Evolutionary conservation across 2,888 invertebrate species (phyloP).

Genomic region (Caenorhabditis afra): DNA sequence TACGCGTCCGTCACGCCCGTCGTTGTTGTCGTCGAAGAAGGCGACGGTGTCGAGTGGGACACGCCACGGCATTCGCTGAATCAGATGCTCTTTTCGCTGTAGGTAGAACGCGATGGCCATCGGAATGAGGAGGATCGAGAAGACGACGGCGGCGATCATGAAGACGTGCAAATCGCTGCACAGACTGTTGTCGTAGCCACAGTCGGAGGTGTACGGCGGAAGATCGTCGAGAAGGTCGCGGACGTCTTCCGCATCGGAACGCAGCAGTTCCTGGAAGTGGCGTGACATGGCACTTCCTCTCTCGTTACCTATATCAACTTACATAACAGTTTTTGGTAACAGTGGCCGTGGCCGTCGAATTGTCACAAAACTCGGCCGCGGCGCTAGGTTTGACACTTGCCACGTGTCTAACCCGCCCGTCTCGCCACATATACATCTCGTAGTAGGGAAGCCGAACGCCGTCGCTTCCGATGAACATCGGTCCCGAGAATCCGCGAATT

Average conservation of each 20-base stretch:
- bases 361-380: too few species aligned
- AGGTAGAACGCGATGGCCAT: conserved; percentile 65
- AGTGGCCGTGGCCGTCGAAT: too few species aligned
- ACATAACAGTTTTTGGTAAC: conserved; percentile 56
- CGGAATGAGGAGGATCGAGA: conserved; percentile 58
- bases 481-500: conserved; percentile 52
- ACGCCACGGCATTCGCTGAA: conserved; percentile 70
- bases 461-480: conserved; percentile 56
- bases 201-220: conserved; percentile 58
- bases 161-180: conserved; percentile 65
- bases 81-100: conserved; percentile 67
- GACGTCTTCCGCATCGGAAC: neutral
- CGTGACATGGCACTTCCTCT: too few species aligned
- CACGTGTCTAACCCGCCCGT: conserved; percentile 24
- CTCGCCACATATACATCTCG: conserved; percentile 57
- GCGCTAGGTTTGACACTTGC: conserved; percentile 32
- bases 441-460: conserved; percentile 57
- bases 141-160: conserved; percentile 56
- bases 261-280: conserved; percentile 6
- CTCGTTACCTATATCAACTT: neutral
- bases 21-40: too few species aligned
- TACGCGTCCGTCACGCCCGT: conserved; percentile 21
- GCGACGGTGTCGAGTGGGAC: conserved; percentile 59
- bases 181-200: conserved; percentile 62
- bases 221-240: conserved; percentile 41